Percentiles rank a stretch among this genome's conserved stretches.
phyloP scores from a whole-genome alignment of 2,888 invertebrate genomes.

The Halictus ligatus region DNA sequence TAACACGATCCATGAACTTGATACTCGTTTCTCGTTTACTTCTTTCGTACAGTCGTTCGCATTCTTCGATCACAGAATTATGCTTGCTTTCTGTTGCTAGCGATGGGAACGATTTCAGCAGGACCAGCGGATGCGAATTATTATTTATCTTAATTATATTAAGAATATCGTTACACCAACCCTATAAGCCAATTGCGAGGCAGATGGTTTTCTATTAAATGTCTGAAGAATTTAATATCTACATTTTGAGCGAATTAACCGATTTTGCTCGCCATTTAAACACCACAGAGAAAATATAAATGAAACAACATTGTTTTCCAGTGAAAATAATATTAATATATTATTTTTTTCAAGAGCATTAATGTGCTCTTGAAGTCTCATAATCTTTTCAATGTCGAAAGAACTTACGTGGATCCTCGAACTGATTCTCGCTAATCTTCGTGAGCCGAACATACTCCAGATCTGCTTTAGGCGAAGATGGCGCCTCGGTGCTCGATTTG shows the following conservation, averaged over 20 bases:
- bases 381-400: too few species aligned
- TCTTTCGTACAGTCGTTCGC: slow-evolving; percentile 8
- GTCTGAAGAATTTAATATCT: too few species aligned
- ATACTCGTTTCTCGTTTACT: slow-evolving; percentile 11
- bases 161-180: not conserved
- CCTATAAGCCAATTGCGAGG: too few species aligned
- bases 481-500: slow-evolving; percentile 8
- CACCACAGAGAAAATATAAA: too few species aligned
- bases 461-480: slow-evolving; percentile 70
- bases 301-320: too few species aligned
- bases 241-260: too few species aligned
- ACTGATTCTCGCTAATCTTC: slow-evolving; percentile 85
- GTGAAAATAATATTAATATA: too few species aligned
- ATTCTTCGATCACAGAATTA: slow-evolving; percentile 4
- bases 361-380: too few species aligned
- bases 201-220: too few species aligned
- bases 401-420: slow-evolving; percentile 85
- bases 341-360: too few species aligned
- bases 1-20: slow-evolving; percentile 20
- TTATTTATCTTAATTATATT: too few species aligned
- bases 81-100: not conserved
- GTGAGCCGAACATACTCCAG: slow-evolving; percentile 86
- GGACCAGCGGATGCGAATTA: not conserved
- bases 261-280: too few species aligned
- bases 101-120: not conserved